Evolutionary conservation across 2,113 vertebrate species (phyloP).

Genomic region (Grammomys dolichurus): DNA sequence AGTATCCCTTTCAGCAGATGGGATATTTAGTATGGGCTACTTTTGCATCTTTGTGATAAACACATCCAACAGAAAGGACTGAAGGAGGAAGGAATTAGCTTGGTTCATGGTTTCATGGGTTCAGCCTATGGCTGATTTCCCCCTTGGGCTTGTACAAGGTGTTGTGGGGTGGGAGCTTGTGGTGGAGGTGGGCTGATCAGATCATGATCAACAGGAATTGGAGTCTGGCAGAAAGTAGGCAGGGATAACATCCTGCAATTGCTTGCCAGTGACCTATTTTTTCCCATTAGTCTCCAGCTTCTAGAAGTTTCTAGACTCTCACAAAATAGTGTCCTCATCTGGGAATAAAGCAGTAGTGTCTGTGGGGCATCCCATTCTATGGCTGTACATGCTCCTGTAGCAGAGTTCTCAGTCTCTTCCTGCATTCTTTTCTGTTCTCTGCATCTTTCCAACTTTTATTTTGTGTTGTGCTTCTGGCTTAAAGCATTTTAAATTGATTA

Average conservation of each 20-base stretch:
- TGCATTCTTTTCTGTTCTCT: not conserved
- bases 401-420: not conserved
- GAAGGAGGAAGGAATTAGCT: not conserved
- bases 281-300: not conserved
- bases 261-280: not conserved
- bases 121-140: not conserved
- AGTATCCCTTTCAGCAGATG: not conserved
- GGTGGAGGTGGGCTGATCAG: not conserved
- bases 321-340: not conserved
- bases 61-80: not conserved
- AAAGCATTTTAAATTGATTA: constrained; percentile 4
- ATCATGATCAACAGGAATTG: not conserved
- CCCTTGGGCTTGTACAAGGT: not conserved
- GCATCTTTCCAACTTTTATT: not conserved
- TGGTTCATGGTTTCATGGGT: not conserved
- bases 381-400: not conserved
- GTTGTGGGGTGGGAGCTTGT: not conserved
- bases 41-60: not conserved
- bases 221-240: not conserved
- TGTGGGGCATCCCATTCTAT: not conserved
- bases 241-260: not conserved
- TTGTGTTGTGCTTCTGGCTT: not conserved
- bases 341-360: not conserved
- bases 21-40: not conserved
- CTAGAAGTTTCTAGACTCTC: not conserved